Evolutionary conservation across 2,113 vertebrate genomes (phyloP).

Genomic region (Serinus canaria): DNA sequence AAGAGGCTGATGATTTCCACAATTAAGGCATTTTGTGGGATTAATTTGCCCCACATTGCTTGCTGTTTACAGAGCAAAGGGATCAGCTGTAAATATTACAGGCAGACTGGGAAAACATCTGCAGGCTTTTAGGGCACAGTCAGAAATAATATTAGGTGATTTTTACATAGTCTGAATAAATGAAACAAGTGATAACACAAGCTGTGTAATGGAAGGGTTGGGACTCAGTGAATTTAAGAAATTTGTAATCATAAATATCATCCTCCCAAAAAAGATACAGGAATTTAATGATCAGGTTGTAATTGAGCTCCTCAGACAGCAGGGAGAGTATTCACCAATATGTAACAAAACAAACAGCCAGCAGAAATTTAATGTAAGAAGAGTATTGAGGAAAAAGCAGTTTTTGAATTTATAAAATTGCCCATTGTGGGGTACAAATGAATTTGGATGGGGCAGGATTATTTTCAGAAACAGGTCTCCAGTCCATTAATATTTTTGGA

Average conservation of each 20-base stretch:
- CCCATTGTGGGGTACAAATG: background rate
- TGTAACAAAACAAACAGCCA: background rate
- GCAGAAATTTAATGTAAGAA: background rate
- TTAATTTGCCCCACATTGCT: constrained; percentile 30
- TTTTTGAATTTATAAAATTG: background rate
- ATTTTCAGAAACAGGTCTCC: background rate
- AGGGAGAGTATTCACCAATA: background rate
- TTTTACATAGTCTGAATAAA: constrained; percentile 1
- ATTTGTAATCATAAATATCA: background rate
- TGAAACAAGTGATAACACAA: constrained; percentile 3
- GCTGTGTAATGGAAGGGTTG: background rate
- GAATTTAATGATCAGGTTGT: background rate
- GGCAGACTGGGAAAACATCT: constrained; percentile 66
- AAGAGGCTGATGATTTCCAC: background rate
- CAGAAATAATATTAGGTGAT: constrained; percentile 44
- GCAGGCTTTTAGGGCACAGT: constrained; percentile 34
- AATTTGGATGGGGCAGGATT: background rate
- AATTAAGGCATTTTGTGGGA: background rate
- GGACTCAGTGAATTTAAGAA: background rate
- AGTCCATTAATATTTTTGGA: background rate
- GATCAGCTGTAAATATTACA: constrained; percentile 49
- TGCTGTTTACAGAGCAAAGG: constrained; percentile 46
- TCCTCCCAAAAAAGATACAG: background rate
- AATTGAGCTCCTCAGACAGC: background rate
- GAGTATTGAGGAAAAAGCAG: background rate